Evolutionary conservation across 2,888 invertebrate species (phyloP).

Genomic region (Drosophila siamana): DNA sequence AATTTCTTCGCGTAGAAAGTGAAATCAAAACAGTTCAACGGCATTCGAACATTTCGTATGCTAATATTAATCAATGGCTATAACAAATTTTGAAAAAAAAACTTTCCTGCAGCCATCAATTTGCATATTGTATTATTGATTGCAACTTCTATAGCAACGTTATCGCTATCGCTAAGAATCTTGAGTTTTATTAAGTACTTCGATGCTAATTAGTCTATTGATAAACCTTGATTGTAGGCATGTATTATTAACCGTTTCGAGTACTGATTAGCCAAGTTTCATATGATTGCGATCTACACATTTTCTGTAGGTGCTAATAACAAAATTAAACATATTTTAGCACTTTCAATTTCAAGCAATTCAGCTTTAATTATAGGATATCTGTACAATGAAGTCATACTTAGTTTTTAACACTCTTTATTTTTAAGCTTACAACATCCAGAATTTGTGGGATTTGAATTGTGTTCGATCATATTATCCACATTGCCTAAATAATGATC

Average conservation of each 20-base stretch:
- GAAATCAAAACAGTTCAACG: conserved; percentile 64
- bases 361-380: neutral
- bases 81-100: conserved; percentile 2
- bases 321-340: neutral
- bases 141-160: neutral
- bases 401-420: too few relatives aligned
- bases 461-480: too few relatives aligned
- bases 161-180: conserved; percentile 36
- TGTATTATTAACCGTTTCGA: conserved; percentile 11
- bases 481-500: too few relatives aligned
- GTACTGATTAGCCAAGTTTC: conserved; percentile 30
- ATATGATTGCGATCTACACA: neutral
- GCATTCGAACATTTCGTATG: conserved; percentile 55
- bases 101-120: conserved; percentile 17
- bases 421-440: too few relatives aligned
- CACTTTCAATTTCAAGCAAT: neutral
- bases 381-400: too few relatives aligned
- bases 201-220: conserved; percentile 41
- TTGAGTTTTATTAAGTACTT: conserved; percentile 34
- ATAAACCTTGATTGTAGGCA: conserved; percentile 9
- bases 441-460: too few relatives aligned
- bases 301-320: neutral
- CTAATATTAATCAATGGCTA: conserved; percentile 44
- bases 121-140: conserved; percentile 13
- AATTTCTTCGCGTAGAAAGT: conserved; percentile 53